Evolutionary conservation across 2,113 vertebrate genomes (phyloP), one percentile per base, ranked within the genome.

Genomic region (Centropristis striata): DNA sequence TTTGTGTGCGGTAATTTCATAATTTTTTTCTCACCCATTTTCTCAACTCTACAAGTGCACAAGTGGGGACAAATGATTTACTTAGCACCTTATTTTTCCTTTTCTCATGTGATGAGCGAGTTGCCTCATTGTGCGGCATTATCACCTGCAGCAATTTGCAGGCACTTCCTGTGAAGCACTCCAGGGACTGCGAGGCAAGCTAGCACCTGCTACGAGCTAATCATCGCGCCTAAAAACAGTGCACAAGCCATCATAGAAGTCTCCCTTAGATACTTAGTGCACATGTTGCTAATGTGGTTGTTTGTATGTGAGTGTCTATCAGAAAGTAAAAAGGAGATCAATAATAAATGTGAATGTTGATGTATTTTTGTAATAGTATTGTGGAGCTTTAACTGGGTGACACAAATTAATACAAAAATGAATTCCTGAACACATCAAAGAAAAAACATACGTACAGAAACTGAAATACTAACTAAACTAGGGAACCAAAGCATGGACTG

Each of bases 61-160:
- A 75, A 86, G 75, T 86, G 78, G 53, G 70, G 75, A 80, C 75
- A 87, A 75, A 84, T 75, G 2, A 87, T 81, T 78, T 82, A 71
- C 66, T 75, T 84, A 60, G 66, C 80, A 68, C 81, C 74, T 80
- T 55, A 27, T 72, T 70, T 61, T 59, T 71, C 50, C 54, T 23
- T 67, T 65, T 83, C 64, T 71, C 54, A 18, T 63, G 66, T 2
- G 18, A 72, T 84, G 69, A 54, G 27, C 57, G 21, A 32, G 68
- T 75, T 11, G 32, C 39, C 44, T 67, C 54, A 68, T 66, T 76
- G 72, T 84, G 86, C 58, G 67, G 74, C 53, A 78, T 82, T 86
- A 88, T 83, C 81, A 90, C 83, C 71, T 84, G 80, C 76, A 54
- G 75, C 83, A 93, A 94, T 95, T 93, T 93, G 69, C 68, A 42